A percentile compares a stretch with the other conserved stretches of the same genome.
Evolutionary conservation across 2,113 vertebrate genomes (phyloP).

Genomic region (Myocastor coypus): DNA sequence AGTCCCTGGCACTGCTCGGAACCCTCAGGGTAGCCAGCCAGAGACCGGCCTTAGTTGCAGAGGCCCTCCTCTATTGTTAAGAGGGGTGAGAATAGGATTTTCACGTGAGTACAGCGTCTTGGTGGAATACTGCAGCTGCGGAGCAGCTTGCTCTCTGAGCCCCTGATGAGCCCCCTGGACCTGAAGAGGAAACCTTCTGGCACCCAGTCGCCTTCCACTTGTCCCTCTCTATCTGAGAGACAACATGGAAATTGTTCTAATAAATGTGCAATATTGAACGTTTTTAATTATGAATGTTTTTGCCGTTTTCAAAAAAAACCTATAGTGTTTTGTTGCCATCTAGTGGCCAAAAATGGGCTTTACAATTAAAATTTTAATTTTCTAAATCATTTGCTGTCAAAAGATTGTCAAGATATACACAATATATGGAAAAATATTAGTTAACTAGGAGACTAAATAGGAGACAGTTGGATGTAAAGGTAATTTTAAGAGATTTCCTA

Average conservation of each 20-base stretch:
- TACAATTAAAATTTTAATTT: constrained; percentile 10
- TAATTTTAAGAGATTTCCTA: background rate
- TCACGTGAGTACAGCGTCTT: background rate
- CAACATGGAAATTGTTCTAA: background rate
- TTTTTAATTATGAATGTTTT: background rate
- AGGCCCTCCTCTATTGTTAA: background rate
- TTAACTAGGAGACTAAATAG: background rate
- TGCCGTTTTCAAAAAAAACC: background rate
- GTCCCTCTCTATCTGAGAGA: background rate
- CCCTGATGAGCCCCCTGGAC: background rate
- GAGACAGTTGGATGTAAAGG: background rate
- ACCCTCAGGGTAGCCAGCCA: background rate
- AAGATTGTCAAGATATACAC: background rate
- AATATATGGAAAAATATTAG: background rate
- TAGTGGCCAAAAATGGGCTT: constrained; percentile 62
- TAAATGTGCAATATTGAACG: background rate
- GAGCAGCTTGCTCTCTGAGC: background rate
- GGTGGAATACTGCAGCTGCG: fast-evolving
- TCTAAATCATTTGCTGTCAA: constrained; percentile 25
- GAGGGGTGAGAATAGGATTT: too few species aligned
- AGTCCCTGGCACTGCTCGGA: background rate
- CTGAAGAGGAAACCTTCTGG: background rate
- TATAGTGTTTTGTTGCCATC: constrained; percentile 60
- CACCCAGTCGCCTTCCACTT: background rate
- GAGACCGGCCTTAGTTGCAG: background rate